Conservation (phyloP, 2,888 invertebrate genomes). For the Tribolium freemani region DNA sequence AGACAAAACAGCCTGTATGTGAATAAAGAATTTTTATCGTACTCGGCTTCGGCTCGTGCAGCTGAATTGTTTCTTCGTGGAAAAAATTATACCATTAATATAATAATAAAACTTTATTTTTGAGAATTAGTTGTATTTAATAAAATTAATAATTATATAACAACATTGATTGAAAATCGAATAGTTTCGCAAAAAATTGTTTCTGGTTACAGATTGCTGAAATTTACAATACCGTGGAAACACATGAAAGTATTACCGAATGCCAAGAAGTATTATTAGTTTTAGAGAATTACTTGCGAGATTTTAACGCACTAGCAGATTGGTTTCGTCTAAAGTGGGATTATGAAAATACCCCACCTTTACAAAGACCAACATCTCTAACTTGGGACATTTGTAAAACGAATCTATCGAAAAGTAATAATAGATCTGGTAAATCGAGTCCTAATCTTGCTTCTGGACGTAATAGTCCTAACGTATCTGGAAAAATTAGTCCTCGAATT, state of each 20-base stretch:
- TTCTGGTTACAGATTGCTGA: slow-evolving; percentile 78
- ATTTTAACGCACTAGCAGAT: slow-evolving; percentile 93
- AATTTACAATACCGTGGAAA: slow-evolving; percentile 96
- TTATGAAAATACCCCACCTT: slow-evolving; percentile 89
- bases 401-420: slow-evolving; percentile 65
- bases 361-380: slow-evolving; percentile 88
- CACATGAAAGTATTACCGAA: slow-evolving; percentile 93
- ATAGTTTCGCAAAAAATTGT: too few relatives aligned
- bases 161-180: too few relatives aligned
- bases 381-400: slow-evolving; percentile 98
- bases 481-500: slow-evolving; percentile 75
- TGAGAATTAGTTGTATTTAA: too few relatives aligned
- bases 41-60: too few relatives aligned
- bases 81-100: too few relatives aligned
- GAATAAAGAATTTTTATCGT: too few relatives aligned
- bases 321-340: slow-evolving; percentile 95
- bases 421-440: slow-evolving; percentile 67
- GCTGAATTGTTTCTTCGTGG: too few relatives aligned
- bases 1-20: too few relatives aligned
- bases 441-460: slow-evolving; percentile 71
- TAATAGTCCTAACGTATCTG: slow-evolving; percentile 73
- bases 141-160: too few relatives aligned
- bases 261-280: slow-evolving; percentile 97
- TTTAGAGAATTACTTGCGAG: slow-evolving; percentile 92
- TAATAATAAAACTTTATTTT: too few relatives aligned